Conservation (phyloP, 1,140 invertebrate species). For the Bicyclus anynana region DNA sequence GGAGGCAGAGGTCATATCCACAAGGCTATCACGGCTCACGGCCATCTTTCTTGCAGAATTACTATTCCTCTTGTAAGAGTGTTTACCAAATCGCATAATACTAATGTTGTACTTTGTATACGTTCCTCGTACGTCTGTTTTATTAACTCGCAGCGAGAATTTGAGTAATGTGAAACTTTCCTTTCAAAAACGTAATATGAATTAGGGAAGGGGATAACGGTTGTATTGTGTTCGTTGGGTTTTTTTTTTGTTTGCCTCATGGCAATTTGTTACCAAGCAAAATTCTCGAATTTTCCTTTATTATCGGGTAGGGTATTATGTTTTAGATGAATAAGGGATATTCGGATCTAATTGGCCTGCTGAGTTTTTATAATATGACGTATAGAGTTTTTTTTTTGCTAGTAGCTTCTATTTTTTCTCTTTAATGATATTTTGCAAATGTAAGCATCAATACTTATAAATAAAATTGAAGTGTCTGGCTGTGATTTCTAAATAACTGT, state of each 20-base stretch:
- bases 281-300: neutral
- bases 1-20: too few relatives aligned
- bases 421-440: too few relatives aligned
- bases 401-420: too few relatives aligned
- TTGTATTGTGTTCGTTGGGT: neutral
- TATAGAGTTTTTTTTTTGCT: too few relatives aligned
- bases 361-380: too few relatives aligned
- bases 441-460: too few relatives aligned
- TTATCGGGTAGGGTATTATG: neutral
- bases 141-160: neutral
- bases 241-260: neutral
- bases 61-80: neutral
- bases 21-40: too few relatives aligned
- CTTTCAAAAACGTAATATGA: neutral
- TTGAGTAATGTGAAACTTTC: neutral
- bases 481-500: too few relatives aligned
- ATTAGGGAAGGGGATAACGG: neutral
- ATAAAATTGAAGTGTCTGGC: too few relatives aligned
- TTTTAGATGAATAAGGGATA: neutral
- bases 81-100: neutral
- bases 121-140: neutral
- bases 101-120: neutral
- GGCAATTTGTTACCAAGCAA: neutral
- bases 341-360: neutral
- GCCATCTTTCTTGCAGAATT: too few relatives aligned